These are phyloP conservation scores for Lasioglossum villosulum DNA, from an alignment of 2,888 invertebrate genomes.

Conservation along the genomic window DNA sequence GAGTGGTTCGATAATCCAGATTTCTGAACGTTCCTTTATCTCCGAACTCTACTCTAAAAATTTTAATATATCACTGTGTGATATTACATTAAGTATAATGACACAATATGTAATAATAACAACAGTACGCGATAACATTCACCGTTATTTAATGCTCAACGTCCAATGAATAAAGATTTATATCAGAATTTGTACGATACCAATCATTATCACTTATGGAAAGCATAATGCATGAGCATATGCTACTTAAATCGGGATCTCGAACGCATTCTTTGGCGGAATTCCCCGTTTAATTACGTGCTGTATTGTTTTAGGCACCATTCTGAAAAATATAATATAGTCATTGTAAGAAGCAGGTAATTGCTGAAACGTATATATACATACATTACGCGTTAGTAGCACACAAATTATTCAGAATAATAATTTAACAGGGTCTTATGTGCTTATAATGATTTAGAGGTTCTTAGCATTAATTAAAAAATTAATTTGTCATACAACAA, in stretches of 20 bases:
- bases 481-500: neutral
- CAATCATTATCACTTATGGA: too few relatives aligned
- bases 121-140: neutral
- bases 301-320: constrained; percentile 95
- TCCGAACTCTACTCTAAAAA: neutral
- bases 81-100: neutral
- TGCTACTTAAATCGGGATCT: neutral
- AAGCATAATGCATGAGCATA: neutral
- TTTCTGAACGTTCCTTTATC: neutral
- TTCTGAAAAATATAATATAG: constrained; percentile 86
- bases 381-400: neutral
- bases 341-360: neutral
- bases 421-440: neutral
- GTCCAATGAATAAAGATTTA: neutral
- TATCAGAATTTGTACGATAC: neutral
- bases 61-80: neutral
- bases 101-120: neutral
- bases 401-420: neutral
- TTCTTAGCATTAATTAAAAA: neutral
- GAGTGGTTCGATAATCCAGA: constrained; percentile 88
- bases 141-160: neutral
- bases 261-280: constrained; percentile 57
- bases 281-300: constrained; percentile 94
- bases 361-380: neutral
- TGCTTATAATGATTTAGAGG: neutral